A percentile compares a stretch with the other conserved stretches of the same genome.
Conservation (phyloP, 2,888 invertebrate genomes). For the Villa cingulata region DNA sequence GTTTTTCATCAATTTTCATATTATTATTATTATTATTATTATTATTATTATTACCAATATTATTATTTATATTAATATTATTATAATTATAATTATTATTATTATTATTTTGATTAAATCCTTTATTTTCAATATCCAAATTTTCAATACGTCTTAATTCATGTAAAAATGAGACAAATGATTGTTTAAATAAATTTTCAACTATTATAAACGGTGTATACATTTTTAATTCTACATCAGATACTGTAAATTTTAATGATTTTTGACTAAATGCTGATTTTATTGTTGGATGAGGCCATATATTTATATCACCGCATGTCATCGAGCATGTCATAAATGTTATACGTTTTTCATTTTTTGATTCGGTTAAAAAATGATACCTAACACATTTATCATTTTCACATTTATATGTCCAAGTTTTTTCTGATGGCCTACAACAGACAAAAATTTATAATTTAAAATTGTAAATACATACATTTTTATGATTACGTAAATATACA, state of each 20-base stretch:
- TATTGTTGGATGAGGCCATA: constrained; percentile 72
- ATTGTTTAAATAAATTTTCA: constrained; percentile 23
- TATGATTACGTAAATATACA: no score
- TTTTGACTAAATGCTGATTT: constrained; percentile 51
- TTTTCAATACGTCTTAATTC: constrained; percentile 30
- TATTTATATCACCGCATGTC: constrained; percentile 53
- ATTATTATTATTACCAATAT: constrained; percentile 1
- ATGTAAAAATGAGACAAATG: constrained; percentile 29
- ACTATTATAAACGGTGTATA: constrained; percentile 28
- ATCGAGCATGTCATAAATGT: constrained; percentile 64
- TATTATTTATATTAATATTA: constrained; percentile 4
- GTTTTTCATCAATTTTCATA: constrained; percentile 5
- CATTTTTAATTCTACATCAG: constrained; percentile 26
- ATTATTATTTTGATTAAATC: background rate
- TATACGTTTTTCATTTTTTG: constrained; percentile 34
- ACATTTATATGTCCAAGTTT: constrained; percentile 67
- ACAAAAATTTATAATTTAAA: background rate
- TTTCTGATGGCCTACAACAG: constrained; percentile 29
- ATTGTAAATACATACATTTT: background rate
- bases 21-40: constrained; percentile 3
- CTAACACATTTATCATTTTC: constrained; percentile 56
- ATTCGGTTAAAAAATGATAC: constrained; percentile 32
- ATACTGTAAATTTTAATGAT: constrained; percentile 40
- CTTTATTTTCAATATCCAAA: constrained; percentile 17
- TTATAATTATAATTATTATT: constrained; percentile 1